Evolutionary conservation across 2,888 invertebrate species (phyloP).

Genomic region (Uropetala carovei): DNA sequence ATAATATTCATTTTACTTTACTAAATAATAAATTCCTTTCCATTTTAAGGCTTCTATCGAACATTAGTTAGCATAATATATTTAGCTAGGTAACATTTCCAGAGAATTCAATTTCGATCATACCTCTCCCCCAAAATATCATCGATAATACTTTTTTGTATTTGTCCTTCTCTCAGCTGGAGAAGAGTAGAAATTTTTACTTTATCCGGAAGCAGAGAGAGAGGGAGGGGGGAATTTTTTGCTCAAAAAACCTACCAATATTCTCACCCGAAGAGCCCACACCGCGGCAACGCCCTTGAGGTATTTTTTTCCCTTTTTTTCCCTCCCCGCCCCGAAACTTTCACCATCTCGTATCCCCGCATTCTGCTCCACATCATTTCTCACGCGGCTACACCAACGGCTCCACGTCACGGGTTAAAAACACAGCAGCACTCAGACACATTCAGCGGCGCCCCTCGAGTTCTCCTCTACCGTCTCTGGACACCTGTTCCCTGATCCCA

Average conservation of each 20-base stretch:
- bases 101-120: background rate
- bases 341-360: constrained; percentile 50
- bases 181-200: background rate
- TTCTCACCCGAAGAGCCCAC: background rate
- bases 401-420: constrained; percentile 57
- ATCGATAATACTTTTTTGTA: constrained; percentile 9
- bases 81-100: background rate
- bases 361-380: constrained; percentile 58
- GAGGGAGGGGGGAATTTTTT: background rate
- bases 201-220: background rate
- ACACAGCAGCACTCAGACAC: constrained; percentile 47
- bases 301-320: constrained; percentile 23
- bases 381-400: constrained; percentile 48
- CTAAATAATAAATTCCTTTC: no score
- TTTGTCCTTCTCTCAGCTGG: background rate
- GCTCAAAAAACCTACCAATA: constrained; percentile 19
- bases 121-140: background rate
- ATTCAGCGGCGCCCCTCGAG: constrained; percentile 7
- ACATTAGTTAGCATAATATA: no score
- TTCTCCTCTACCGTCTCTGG: constrained; percentile 22
- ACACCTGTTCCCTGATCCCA: constrained; percentile 62
- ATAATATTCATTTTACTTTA: no score
- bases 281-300: background rate
- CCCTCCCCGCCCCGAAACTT: background rate
- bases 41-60: no score